Percentiles rank a stretch among this genome's conserved stretches.
phyloP scores from a whole-genome alignment of 2,113 vertebrate species.

The Tamias sibiricus region DNA sequence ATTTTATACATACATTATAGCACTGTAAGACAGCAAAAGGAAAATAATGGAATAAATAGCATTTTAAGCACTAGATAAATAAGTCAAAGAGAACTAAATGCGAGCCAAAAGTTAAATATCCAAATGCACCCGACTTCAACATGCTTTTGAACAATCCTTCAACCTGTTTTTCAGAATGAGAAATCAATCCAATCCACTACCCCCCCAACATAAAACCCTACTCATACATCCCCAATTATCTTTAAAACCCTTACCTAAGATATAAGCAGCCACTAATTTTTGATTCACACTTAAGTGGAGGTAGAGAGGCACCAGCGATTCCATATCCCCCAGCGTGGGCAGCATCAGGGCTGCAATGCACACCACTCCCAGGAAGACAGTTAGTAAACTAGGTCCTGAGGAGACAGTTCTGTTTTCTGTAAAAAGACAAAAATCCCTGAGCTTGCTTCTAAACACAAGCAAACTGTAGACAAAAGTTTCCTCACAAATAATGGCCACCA shows the following conservation, averaged over 20 bases:
- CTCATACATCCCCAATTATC: not conserved
- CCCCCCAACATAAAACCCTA: not conserved
- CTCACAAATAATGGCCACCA: not conserved
- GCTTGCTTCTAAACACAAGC: conserved; percentile 6
- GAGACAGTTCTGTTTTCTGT: conserved; percentile 93
- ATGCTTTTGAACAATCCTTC: conserved; percentile 39
- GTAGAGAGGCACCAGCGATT: conserved; percentile 99
- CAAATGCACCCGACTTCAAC: not conserved
- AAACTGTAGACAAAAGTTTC: conserved; percentile 1
- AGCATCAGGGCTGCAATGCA: conserved; percentile 98
- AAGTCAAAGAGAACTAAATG: conserved; percentile 28
- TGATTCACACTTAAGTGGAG: conserved; percentile 99
- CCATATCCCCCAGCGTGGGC: conserved; percentile 97
- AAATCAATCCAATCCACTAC: not conserved
- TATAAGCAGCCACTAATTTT: conserved; percentile 99
- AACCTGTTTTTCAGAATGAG: not conserved
- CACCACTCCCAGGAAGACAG: conserved; percentile 96
- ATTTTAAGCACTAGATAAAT: not conserved
- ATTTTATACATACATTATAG: not conserved
- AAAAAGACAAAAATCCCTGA: conserved; percentile 57
- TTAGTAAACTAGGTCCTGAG: conserved; percentile 96
- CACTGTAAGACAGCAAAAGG: conserved; percentile 32
- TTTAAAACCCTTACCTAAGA: conserved; percentile 92
- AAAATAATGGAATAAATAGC: conserved; percentile 48
- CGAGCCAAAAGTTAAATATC: conserved; percentile 22